Evolutionary conservation across 2,797 vertebrate species (phyloP).

Genomic region (Phrynocephalus vlangalii): DNA sequence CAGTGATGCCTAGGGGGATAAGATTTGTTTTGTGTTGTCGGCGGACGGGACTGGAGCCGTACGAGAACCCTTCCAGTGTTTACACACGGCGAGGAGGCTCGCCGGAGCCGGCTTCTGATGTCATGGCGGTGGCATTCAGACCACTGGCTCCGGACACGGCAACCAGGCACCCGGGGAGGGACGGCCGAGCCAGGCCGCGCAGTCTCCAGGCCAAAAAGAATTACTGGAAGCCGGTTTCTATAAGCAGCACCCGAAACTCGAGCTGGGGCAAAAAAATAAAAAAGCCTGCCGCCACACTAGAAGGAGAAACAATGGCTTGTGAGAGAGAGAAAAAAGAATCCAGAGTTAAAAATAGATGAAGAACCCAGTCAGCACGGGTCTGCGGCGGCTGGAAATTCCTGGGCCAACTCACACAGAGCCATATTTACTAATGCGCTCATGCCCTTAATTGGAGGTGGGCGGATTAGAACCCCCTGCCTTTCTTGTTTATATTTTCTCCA

Average conservation of each 20-base stretch:
- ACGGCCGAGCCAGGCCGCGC: slow-evolving; percentile 59
- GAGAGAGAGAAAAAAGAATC: no score
- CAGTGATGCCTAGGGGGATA: not conserved
- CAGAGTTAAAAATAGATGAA: slow-evolving; percentile 75
- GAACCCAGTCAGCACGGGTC: slow-evolving; percentile 28
- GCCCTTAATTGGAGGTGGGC: not conserved
- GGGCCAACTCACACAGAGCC: slow-evolving; percentile 39
- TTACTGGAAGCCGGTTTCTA: slow-evolving; percentile 82
- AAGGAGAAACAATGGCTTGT: slow-evolving; percentile 74
- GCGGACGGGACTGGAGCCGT: not conserved
- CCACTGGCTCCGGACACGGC: slow-evolving; percentile 50
- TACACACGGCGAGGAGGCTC: not conserved
- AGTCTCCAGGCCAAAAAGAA: slow-evolving; percentile 77
- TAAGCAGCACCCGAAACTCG: slow-evolving; percentile 75
- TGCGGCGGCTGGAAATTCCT: slow-evolving; percentile 47
- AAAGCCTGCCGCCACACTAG: slow-evolving; percentile 60
- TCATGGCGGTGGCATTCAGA: slow-evolving; percentile 55
- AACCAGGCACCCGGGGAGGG: slow-evolving; percentile 38
- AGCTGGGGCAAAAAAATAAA: slow-evolving; percentile 36
- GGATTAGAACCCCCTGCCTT: not conserved
- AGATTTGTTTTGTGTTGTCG: not conserved
- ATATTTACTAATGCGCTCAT: not conserved
- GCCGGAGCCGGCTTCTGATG: slow-evolving; percentile 53
- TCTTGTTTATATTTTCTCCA: not conserved
- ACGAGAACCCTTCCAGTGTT: not conserved